Conservation (phyloP, 2,888 invertebrate genomes). For the Serripes groenlandicus region DNA sequence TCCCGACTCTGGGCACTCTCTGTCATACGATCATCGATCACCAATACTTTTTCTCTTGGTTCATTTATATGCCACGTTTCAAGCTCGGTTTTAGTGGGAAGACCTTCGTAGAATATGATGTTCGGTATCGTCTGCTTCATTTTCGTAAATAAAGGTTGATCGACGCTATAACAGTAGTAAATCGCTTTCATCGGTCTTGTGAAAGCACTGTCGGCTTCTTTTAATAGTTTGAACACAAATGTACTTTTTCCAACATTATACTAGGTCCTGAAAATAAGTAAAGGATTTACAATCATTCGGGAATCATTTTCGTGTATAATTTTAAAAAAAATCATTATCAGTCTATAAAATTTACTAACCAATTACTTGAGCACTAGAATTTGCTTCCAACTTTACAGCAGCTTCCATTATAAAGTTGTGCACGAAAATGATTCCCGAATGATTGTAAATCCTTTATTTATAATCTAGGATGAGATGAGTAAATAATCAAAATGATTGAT, state of each 20-base stretch:
- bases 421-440: not conserved
- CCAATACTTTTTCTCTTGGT: conserved; percentile 44
- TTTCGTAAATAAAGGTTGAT: conserved; percentile 60
- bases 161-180: conserved; percentile 57
- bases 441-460: conserved; percentile 2
- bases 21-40: conserved; percentile 55
- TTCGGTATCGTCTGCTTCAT: conserved; percentile 56
- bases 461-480: not conserved
- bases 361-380: conserved; percentile 47
- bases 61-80: conserved; percentile 50
- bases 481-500: not conserved
- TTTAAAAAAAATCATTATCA: not conserved
- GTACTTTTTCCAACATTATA: conserved; percentile 51
- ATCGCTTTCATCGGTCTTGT: conserved; percentile 43
- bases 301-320: not conserved
- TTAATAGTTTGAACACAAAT: conserved; percentile 50
- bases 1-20: conserved; percentile 45
- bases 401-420: conserved; percentile 39
- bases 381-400: conserved; percentile 35
- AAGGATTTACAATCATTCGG: not conserved
- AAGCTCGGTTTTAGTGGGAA: conserved; percentile 41
- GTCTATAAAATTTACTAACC: conserved; percentile 21
- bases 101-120: conserved; percentile 47
- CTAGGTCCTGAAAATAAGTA: conserved; percentile 39
- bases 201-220: conserved; percentile 48